phyloP scores from a whole-genome alignment of 92 coral and sea anemone genomes.

The Phenganax marumi region DNA sequence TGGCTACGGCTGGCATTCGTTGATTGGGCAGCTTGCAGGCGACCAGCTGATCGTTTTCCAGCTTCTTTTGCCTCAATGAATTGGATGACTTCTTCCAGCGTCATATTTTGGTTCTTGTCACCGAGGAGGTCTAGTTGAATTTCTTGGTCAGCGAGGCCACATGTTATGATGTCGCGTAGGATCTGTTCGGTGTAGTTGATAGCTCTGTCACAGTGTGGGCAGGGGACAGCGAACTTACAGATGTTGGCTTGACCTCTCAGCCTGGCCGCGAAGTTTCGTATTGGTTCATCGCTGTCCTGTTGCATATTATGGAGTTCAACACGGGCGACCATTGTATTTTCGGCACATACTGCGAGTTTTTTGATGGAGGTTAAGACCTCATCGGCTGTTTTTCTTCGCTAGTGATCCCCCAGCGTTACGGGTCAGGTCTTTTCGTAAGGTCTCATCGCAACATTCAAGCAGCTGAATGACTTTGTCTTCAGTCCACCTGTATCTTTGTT shows the following conservation, averaged over 20 bases:
- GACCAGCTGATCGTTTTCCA: slow-evolving; percentile 37
- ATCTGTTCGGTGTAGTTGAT: slow-evolving; percentile 32
- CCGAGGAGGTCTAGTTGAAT: slow-evolving; percentile 48
- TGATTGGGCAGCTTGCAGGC: slow-evolving; percentile 21
- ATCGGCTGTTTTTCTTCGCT: slow-evolving; percentile 46
- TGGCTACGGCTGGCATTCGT: slow-evolving; percentile 30
- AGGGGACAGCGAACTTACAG: slow-evolving; percentile 26
- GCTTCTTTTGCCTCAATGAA: slow-evolving; percentile 34
- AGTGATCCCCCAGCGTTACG: slow-evolving; percentile 60
- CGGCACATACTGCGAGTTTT: slow-evolving; percentile 55
- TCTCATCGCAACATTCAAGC: slow-evolving; percentile 25
- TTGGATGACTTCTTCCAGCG: slow-evolving; percentile 37
- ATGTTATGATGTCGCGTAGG: slow-evolving; percentile 14
- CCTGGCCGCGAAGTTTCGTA: slow-evolving; percentile 19
- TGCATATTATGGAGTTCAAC: slow-evolving; percentile 39
- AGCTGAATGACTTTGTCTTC: slow-evolving; percentile 25
- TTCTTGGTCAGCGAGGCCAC: slow-evolving; percentile 30
- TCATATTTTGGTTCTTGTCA: slow-evolving; percentile 35
- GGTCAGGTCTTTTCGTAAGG: slow-evolving; percentile 63
- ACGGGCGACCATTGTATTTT: slow-evolving; percentile 41
- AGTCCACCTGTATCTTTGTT: slow-evolving; percentile 31
- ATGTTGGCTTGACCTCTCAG: slow-evolving; percentile 25
- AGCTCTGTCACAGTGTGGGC: slow-evolving; percentile 8
- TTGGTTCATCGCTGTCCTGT: slow-evolving; percentile 27
- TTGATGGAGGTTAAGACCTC: slow-evolving; percentile 56